Evolutionary conservation across 1,140 invertebrate genomes (phyloP), one percentile per base, ranked within the genome.

Genomic region (Fopius arisanus): DNA sequence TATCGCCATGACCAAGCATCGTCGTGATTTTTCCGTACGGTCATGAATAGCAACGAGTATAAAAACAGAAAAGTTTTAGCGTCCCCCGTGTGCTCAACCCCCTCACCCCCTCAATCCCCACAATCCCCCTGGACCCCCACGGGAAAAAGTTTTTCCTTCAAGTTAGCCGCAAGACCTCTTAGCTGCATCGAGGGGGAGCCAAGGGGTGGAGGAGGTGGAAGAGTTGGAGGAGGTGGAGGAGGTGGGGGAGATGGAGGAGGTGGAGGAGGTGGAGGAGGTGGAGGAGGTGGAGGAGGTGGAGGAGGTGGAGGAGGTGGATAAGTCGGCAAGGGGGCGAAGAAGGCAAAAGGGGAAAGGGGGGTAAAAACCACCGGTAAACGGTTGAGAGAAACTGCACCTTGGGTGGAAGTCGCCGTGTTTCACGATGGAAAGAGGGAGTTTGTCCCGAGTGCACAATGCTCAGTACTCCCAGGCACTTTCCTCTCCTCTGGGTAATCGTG

Each of bases 31-130:
- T 82, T 79, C 81, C 76, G 77, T 75, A 75, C 72, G 69, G 79
- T 79, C 81, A 83, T 83, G 82, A 83, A 83, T 83, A 83, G 80
- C 82, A 83, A 83, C 82, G 81, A 83, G 80, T 79, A 77, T 80
- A 81, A 81, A 83, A 82, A 82, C 79, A 82, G 75, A 77, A 83
- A 83, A 83, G 75, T 82, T 83, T 62, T 68, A 37, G 33, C 7
- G 33, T 43, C n/a, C 16, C 62, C 26, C 29, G 28, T 16, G 28
- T 31, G 26, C 23, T 3, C 21, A 14, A 33, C 26, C 28, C 62
- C 26, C 14, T 6, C 1, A 26, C 10, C 19, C 28, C 28, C n/a
- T 28, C 14, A 14, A 62, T n/a, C 28, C 10, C 3, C 12, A 10
- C 2, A n/a, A n/a, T n/a, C 10, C 19, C 28, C 28, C n/a, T 28